A percentile compares a stretch with the other conserved stretches of the same genome.
These are phyloP conservation scores for Dissostichus mawsoni DNA, from an alignment of 2,113 vertebrate species.

Conservation along the genomic window DNA sequence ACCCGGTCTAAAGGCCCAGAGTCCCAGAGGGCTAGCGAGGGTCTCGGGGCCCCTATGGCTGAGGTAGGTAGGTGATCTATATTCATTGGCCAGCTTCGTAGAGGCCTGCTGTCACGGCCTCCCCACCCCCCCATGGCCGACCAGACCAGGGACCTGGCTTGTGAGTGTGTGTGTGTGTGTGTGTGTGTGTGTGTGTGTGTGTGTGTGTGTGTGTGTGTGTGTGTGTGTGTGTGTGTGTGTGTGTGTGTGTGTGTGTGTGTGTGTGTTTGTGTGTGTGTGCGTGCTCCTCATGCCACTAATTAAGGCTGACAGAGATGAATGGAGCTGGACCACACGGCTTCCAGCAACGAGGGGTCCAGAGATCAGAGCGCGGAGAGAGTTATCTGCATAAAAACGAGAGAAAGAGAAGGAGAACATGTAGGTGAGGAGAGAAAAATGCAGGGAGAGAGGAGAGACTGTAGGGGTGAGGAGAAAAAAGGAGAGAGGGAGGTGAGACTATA, in stretches of 20 bases:
- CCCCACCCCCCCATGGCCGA: conserved; percentile 67
- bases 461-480: conserved; percentile 1
- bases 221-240: not conserved
- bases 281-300: conserved; percentile 76
- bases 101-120: conserved; percentile 76
- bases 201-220: conserved; percentile 40
- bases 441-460: conserved; percentile 9
- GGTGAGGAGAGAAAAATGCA: conserved; percentile 38
- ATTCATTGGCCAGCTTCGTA: conserved; percentile 79
- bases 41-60: conserved; percentile 67
- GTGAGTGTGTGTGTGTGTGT: conserved; percentile 39
- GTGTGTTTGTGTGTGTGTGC: conserved; percentile 26
- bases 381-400: conserved; percentile 74
- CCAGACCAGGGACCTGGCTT: conserved; percentile 56
- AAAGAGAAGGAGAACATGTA: conserved; percentile 33
- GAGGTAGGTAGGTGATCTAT: conserved; percentile 81
- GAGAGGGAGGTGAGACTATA: not conserved
- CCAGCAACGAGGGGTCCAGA: conserved; percentile 62
- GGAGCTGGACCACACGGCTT: conserved; percentile 72
- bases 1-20: conserved; percentile 53
- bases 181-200: conserved; percentile 35
- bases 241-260: too few relatives aligned
- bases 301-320: conserved; percentile 84
- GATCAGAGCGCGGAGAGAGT: conserved; percentile 41
- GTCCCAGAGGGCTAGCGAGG: conserved; percentile 67